phyloP scores from a whole-genome alignment of 2,113 vertebrate species.

The Bombycilla garrulus region DNA sequence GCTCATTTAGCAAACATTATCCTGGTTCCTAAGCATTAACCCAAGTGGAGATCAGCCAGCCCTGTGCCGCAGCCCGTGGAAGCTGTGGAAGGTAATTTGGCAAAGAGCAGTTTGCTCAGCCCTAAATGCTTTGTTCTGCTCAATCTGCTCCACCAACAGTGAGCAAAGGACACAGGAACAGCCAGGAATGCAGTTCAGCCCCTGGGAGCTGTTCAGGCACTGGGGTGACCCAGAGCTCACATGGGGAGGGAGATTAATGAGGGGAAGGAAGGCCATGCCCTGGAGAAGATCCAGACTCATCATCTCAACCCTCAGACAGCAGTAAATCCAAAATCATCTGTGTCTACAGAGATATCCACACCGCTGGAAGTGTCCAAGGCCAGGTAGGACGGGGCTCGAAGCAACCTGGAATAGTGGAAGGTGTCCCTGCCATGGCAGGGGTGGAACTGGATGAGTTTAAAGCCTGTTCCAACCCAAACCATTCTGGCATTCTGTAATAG shows the following conservation, averaged over 20 bases:
- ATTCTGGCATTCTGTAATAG: background rate
- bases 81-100: background rate
- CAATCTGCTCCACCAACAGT: background rate
- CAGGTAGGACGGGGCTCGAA: fast-evolving
- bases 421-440: background rate
- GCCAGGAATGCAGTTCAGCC: background rate
- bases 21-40: background rate
- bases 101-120: background rate
- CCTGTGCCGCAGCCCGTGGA: fast-evolving
- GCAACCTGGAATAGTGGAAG: background rate
- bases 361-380: background rate
- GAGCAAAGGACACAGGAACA: background rate
- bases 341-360: background rate
- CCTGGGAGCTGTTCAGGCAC: background rate
- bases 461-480: background rate
- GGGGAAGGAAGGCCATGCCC: background rate
- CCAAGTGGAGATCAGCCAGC: background rate
- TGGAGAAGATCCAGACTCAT: background rate
- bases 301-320: background rate
- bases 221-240: background rate
- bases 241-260: background rate
- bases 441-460: background rate
- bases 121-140: background rate
- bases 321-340: background rate
- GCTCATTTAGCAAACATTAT: background rate